Base-by-base conservation (phyloP, 2,797 vertebrate genomes). In the Galaxias olidus region DNA sequence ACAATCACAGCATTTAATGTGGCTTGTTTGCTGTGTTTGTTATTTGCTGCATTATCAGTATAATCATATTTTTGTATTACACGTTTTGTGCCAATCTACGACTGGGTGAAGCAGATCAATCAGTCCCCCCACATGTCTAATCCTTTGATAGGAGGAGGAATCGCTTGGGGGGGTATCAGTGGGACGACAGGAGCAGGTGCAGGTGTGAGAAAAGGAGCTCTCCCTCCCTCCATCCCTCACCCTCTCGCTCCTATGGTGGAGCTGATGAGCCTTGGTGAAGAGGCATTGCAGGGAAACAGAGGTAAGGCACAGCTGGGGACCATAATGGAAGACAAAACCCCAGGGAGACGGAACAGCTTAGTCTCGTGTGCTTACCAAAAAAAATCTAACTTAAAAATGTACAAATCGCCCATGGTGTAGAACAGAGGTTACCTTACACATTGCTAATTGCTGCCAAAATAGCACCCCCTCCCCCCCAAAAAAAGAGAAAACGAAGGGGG, bases 101-200 rank as follows among this genome's bases (percentile, higher is more conserved):
- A 44, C 52, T 74, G 40, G 76, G 79, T 81, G 77, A 69, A 82
- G 76, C 69, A 69, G 55, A 72, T 66, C 68, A 76, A 70, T 78
- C 74, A 74, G 76, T 81, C 72, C 77, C 76, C 71, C 80, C 66
- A 47, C 59, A 70, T 65, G 59, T 62, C 76, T 82, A 79, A 83
- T 80, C 83, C 75, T 77, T 77, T 81, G 84, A 89, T 86, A 15
- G 59, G 53, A 44, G 66, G 64, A 79, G 66, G 19, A 10, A 70
- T 73, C 75, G 68, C 6, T 57, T 55, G 71, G 61, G 65, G 73
- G 75, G 76, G 80, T 84, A 79, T 85, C 71, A 79, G 63, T 13
- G 61, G 68, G 65, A 79, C 71, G 75, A 75, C 76, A 59, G 61
- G 65, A 76, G 73, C 70, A 68, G 72, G 76, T 80, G 84, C 76